phyloP scores from a whole-genome alignment of 2,888 invertebrate genomes.

The Heteropelma amictum region DNA sequence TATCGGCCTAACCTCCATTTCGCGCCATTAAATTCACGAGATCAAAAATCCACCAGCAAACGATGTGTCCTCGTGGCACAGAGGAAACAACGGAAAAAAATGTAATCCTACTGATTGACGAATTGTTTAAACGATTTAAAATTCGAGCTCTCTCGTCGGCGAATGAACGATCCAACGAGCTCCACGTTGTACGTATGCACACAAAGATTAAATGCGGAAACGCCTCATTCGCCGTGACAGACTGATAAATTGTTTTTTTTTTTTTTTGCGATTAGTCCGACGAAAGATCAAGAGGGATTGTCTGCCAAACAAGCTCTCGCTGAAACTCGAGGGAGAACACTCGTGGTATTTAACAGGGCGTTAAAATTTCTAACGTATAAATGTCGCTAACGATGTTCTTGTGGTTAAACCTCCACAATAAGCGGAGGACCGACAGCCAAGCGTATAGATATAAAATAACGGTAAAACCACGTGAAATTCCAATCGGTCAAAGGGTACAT shows the following conservation, averaged over 20 bases:
- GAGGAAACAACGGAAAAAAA: background rate
- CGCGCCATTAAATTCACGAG: constrained; percentile 1
- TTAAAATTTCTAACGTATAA: constrained; percentile 21
- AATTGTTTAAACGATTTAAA: constrained; percentile 31
- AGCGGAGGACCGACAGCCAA: background rate
- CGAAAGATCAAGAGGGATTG: constrained; percentile 33
- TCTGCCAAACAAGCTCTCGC: constrained; percentile 2
- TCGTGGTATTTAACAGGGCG: constrained; percentile 9
- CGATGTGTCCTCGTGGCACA: background rate
- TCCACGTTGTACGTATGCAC: constrained; percentile 8
- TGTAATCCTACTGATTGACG: constrained; percentile 25
- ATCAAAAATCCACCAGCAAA: constrained; percentile 29
- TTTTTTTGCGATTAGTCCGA: background rate
- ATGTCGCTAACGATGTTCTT: constrained; percentile 34
- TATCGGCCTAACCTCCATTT: background rate
- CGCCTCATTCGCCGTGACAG: constrained; percentile 13
- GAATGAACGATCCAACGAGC: background rate
- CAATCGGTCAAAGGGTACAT: constrained; percentile 51
- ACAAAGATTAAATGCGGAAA: constrained; percentile 23
- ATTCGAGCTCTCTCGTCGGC: background rate
- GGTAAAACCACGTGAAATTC: constrained; percentile 40
- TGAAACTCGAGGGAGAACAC: constrained; percentile 19
- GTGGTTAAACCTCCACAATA: constrained; percentile 36
- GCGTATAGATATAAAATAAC: constrained; percentile 7
- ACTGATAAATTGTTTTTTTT: constrained; percentile 22